phyloP scores from a whole-genome alignment of 2,888 invertebrate genomes.

The Agrotis segetum region DNA sequence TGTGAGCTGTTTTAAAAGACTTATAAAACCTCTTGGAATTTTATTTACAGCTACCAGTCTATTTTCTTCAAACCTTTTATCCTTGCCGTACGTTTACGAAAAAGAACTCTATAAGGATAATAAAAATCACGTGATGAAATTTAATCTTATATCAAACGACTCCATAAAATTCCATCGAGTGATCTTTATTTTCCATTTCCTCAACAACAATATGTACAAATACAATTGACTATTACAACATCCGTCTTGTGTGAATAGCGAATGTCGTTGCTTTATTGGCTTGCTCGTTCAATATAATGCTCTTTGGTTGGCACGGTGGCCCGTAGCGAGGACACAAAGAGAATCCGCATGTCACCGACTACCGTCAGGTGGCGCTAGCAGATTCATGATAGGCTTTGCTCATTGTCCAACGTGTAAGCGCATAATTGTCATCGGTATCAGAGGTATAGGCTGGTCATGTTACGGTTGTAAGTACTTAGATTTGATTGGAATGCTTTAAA shows the following conservation, averaged over 20 bases:
- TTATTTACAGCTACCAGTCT: not conserved
- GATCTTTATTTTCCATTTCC: constrained; percentile 52
- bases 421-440: constrained; percentile 75
- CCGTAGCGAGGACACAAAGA: constrained; percentile 75
- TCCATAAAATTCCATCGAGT: constrained; percentile 27
- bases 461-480: constrained; percentile 11
- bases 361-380: constrained; percentile 80
- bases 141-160: constrained; percentile 14
- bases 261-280: constrained; percentile 65
- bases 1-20: not conserved
- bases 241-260: constrained; percentile 65
- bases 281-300: constrained; percentile 73
- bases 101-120: not conserved
- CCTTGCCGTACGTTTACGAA: not conserved
- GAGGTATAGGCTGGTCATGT: constrained; percentile 1
- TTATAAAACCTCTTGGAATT: not conserved
- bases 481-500: constrained; percentile 5
- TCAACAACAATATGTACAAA: constrained; percentile 47
- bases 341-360: constrained; percentile 77
- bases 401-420: constrained; percentile 79
- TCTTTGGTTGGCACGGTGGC: constrained; percentile 62
- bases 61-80: not conserved
- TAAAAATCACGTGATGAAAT: constrained; percentile 22
- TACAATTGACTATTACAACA: constrained; percentile 56
- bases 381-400: constrained; percentile 80